Base-by-base conservation (phyloP, 2,888 invertebrate species). In the Scaptomyza flava region DNA sequence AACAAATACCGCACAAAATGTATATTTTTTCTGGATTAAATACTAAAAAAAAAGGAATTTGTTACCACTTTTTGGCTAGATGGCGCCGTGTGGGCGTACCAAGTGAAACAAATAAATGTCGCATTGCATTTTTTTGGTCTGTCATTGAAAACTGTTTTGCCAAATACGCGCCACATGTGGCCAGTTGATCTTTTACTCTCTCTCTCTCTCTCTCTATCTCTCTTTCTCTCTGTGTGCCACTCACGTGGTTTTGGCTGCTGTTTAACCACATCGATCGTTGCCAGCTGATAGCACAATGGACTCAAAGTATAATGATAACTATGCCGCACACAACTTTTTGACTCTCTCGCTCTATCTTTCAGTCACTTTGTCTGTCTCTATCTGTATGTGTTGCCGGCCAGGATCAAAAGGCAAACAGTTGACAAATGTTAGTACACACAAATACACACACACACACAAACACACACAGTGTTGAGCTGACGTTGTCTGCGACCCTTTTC, bases 351-450 rank as follows among this genome's bases (percentile, higher is more conserved):
- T 43, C 34, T 8, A 30, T 47, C 9, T n/a, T 17, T 64, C 64
- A 66, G 42, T 47, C 27, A 12, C 12, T 48, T 7, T 47, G 8
- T 36, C 1, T 23, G 20, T 31, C 31, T 43, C 34, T 48, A 56
- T 65, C 62, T 52, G 23, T 68, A 38, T 61, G 58, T 64, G 50
- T 52, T 78, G 89, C 84, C 86, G 86, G 86, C 36, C 79, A 84
- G 89, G 86, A 86, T 86, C 86, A 86, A 86, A 86, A 77, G 89
- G 77, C 76, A 60, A 59, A 68, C 78, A 77, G 87, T 88, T 86
- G 89, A 88, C 86, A 86, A 86, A 88, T 86, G 86, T 75, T 84
- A 84, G 72, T 85, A 84, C 81, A 79, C 71, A 72, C 64, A 79
- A 42, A 30, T 52, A 43, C 42, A 62, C 30, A 46, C 46, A 63